Base-by-base conservation (phyloP, 1,140 invertebrate genomes). In the Drosophila lacertosa region DNA sequence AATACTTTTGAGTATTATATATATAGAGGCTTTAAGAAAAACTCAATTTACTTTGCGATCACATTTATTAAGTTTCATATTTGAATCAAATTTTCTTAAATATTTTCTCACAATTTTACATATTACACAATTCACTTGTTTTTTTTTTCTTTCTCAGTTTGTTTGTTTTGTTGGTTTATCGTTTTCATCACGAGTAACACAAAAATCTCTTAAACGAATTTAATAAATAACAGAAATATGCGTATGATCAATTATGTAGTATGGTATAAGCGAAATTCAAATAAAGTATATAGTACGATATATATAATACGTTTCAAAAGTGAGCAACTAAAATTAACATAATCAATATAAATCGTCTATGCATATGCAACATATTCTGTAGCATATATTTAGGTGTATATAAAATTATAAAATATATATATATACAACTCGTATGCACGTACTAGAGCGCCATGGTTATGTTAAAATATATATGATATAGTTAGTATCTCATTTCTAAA, bases 51-150 rank as follows among this genome's bases (percentile, higher is more conserved):
- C 66, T 88, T 72, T 88, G 82, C 82, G 82, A 88, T 88, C 82
- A 88, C 82, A 88, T 88, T 88, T 88, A 88, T 88, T 88, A 88
- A 88, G 82, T 88, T 88, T 88, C 82, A 77, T 88, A 88, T 88
- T 88, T 88, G 82, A 88, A 88, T 88, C 76, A 80, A 84, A 89
- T 88, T 78, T 79, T 79, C 80, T 84, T 84, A 78, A 83, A 75
- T 83, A 83, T 78, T 72, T 67, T 86, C 77, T 86, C 81, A 82
- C 79, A 83, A 68, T 82, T 86, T 88, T 74, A 86, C 82, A 82
- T 86, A 86, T 86, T 86, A 86, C 82, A 86, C 82, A 86, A 86
- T 86, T 86, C 81, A 81, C 68, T 72, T 71, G 58, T 71, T 66
- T 48, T 54, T 64, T 70, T 47, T 33, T 50, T 69, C 54, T 70